Base-by-base conservation (phyloP, 1,140 invertebrate species). In the Musca vetustissima region DNA sequence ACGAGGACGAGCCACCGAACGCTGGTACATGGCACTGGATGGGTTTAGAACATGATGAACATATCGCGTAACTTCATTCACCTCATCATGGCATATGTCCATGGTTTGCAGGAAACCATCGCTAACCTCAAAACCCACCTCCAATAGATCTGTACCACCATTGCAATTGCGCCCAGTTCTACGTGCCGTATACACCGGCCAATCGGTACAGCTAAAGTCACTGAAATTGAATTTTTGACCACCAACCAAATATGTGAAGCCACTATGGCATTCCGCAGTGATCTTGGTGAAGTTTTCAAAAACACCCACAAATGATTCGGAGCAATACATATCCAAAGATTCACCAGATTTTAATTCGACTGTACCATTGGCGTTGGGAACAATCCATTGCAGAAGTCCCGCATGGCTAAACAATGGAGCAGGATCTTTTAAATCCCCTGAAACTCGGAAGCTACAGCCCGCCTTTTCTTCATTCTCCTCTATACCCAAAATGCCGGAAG, bases 71-170 rank as follows among this genome's bases (percentile, higher is more conserved):
- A 47, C 72, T 24, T 80, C 78, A 3, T 73, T 77, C 15, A 69
- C 28, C 25, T 84, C 78, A 50, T 86, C 76, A 14, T 83, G 82
- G 17, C 85, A 86, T 0, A 86, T 73, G 57, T 85, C 83, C 24
- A 82, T 77, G 15, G 79, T 74, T 13, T 73, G 74, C 36, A 86
- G 28, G 48, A 85, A 85, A 7, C 73, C 77, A 15, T 74, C 76
- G 0, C 74, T 71, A 7, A 81, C n/a, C 50, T 78, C 68, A 52
- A 83, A 83, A 9, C 81, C 81, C 15, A 81, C 73, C 66, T 82
- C 75, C 0, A 81, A 70, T 8, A 83, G 72, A 65, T 78, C 75
- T 0, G 79, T 77, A 50, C 75, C 79, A 13, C 76, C 77, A 28
- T 76, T 80, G 59, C 83, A 84, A 8, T 71, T 66, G 3, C 75